phyloP scores from a whole-genome alignment of 2,888 invertebrate genomes.

The Melitaea athalia region DNA sequence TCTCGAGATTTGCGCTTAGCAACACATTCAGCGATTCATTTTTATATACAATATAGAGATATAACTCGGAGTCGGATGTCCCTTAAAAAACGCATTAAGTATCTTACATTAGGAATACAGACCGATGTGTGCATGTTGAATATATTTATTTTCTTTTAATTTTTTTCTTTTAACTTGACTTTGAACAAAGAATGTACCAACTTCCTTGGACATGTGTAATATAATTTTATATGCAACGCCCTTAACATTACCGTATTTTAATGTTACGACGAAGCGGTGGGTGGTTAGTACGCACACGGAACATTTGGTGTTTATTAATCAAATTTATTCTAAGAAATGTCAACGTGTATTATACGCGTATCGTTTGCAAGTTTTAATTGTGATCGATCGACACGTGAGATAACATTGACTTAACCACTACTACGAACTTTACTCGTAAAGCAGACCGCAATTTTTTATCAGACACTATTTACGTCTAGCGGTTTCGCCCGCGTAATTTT shows the following conservation, averaged over 20 bases:
- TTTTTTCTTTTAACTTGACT: too few species aligned
- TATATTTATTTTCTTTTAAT: too few species aligned
- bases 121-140: too few species aligned
- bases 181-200: too few species aligned
- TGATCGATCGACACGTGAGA: conserved; percentile 27
- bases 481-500: too few species aligned
- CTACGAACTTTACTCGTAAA: background rate
- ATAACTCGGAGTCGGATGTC: too few species aligned
- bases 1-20: too few species aligned
- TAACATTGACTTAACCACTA: conserved; percentile 23
- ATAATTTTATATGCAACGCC: background rate
- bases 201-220: background rate
- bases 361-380: conserved; percentile 13
- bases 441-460: background rate
- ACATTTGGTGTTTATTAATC: conserved; percentile 9
- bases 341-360: conserved; percentile 12
- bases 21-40: too few species aligned
- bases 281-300: background rate
- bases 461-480: background rate
- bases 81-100: too few species aligned
- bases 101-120: too few species aligned
- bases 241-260: conserved; percentile 2
- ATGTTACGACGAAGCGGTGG: conserved; percentile 1
- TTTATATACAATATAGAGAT: too few species aligned
- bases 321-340: conserved; percentile 33